Evolutionary conservation across 2,888 invertebrate genomes (phyloP), one percentile per base, ranked within the genome.

Genomic region (Chamaedrilus cognettii): DNA sequence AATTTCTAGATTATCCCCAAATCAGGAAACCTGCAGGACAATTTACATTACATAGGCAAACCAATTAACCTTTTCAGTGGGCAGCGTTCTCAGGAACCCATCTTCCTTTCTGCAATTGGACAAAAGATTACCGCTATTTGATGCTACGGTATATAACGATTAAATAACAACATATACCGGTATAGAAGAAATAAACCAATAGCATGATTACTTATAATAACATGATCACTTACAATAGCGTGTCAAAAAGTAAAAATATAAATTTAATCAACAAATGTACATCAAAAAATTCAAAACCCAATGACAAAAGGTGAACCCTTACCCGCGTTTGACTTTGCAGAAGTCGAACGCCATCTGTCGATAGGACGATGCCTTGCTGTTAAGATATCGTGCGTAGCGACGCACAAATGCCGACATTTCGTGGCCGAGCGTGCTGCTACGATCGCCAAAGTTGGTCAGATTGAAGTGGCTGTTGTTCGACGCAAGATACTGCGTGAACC

Each of bases 331-430:
- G 64, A 98, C 96, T 89, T 99, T 99, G 88, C 99, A 99, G 87
- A 99, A 99, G 86, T 99, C 99, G 85, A 98, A 99, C 75, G 98
- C 99, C 80, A 98, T 97, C 67, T 93, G 92, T 85, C 99, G 90
- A 88, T 99, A 99, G 19, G 98, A 96, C 77, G 96, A 88, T 64
- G 98, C 97, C 87, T 99, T 99, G 87, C 99, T 97, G 85, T 98
- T 97, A 84, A 99, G 88, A 88, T 99, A 99, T 87, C 96, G 95
- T 82, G 98, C 96, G 87, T 99, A 99, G 77, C 97, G 90, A 83
- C 98, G 89, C 84, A 99, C 98, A 86, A 96, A 99, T 77, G 96
- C 96, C 61, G 98, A 98, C 97, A 99, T 99, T 85, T 98, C 98
- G 87, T 97, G 98, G 72, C 96, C 96, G 96, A 87, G 93, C 81